Conservation (phyloP, 2,888 invertebrate genomes). For the Galerucella calmariensis region DNA sequence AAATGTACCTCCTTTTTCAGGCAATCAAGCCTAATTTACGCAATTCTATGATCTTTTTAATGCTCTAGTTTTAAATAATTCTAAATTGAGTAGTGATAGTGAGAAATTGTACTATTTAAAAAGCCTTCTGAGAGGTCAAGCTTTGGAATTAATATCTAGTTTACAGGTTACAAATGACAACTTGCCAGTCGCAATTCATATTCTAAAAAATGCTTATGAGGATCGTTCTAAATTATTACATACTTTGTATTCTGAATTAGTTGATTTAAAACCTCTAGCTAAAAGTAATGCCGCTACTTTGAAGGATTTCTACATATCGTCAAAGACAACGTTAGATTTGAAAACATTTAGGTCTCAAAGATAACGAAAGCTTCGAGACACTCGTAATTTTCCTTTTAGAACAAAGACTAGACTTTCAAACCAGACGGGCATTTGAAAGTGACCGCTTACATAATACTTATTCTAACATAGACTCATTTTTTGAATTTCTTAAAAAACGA, state of each 20-base stretch:
- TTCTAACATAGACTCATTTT: conserved; percentile 2
- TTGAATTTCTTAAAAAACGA: conserved; percentile 6
- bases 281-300: background rate
- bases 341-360: no score
- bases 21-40: conserved; percentile 1
- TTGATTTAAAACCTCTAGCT: conserved; percentile 6
- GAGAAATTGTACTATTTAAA: conserved; percentile 7
- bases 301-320: no score
- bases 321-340: no score
- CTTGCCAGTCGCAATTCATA: background rate
- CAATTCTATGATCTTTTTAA: background rate
- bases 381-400: no score
- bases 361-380: no score
- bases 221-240: conserved; percentile 4
- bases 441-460: conserved; percentile 5
- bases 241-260: conserved; percentile 6
- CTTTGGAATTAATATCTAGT: background rate
- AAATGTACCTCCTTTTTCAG: background rate
- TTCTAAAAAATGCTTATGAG: background rate
- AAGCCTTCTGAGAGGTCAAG: conserved; percentile 6
- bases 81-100: background rate
- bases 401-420: no score
- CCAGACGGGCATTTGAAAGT: background rate
- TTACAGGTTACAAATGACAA: background rate
- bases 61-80: conserved; percentile 1